Evolutionary conservation across 2,113 vertebrate genomes (phyloP), one percentile per base, ranked within the genome.

Genomic region (Nibea coibor): DNA sequence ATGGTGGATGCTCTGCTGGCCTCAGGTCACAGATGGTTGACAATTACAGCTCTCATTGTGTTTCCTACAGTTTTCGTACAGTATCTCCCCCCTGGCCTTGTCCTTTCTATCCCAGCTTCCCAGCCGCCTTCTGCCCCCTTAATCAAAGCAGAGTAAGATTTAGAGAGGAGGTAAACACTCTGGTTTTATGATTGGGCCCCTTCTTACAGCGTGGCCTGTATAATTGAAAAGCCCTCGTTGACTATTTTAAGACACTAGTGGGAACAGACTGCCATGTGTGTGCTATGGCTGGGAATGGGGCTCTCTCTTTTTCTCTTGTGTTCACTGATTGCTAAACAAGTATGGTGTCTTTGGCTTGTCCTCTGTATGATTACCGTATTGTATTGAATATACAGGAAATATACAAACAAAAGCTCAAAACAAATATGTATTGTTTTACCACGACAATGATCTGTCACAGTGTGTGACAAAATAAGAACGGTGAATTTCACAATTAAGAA

Each of bases 121-220:
- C 79, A 69, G 76, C 81, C 47, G 62, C 82, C 77, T 75, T 79
- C 83, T 88, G 72, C 84, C 89, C 88, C 88, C 87, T 91, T 79
- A 89, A 92, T 93, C 92, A 93, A 89, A 91, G 87, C 86, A 53
- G 69, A 85, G 86, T 82, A 88, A 93, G 86, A 94, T 94, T 92
- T 91, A 92, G 84, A 89, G 90, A 90, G 86, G 93, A 93, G 89
- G 88, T 93, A 89, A 93, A 94, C 92, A 89, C 75, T 86, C 85
- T 92, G 94, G 93, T 93, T 95, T 94, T 93, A 90, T 93, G 90
- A 91, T 93, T 93, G 93, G 83, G 85, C 89, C 92, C 91, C 93
- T 93, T 92, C 90, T 87, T 86, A 90, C 82, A 79, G 84, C 86
- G 89, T 88, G 81, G 88, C 87, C 90, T 91, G 85, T 91, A 81